These are phyloP conservation scores for Eupeodes latifasciatus DNA, from an alignment of 2,888 invertebrate genomes.

Conservation along the genomic window DNA sequence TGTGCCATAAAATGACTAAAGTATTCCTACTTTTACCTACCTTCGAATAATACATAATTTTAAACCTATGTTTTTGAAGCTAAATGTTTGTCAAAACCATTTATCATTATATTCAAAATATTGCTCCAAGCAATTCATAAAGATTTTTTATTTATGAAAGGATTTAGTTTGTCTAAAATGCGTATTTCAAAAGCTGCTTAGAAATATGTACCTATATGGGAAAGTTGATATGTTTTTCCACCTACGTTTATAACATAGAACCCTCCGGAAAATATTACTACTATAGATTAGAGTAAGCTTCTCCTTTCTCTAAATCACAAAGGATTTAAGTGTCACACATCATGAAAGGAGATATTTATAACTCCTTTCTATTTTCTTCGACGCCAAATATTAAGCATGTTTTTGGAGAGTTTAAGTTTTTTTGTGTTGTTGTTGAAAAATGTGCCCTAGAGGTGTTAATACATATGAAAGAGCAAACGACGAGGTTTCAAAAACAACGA, in stretches of 20 bases:
- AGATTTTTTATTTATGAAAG: neutral
- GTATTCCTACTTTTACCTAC: neutral
- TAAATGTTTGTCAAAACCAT: neutral
- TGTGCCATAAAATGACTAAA: neutral
- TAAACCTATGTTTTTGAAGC: neutral
- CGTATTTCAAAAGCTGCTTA: slow-evolving; percentile 2
- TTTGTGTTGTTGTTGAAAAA: neutral
- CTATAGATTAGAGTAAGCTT: neutral
- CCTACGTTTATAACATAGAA: neutral
- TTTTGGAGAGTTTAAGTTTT: neutral
- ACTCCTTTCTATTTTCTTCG: neutral
- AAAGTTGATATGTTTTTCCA: neutral
- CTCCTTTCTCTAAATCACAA: neutral
- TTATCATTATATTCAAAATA: neutral
- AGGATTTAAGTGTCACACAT: slow-evolving; percentile 7
- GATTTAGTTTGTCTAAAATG: neutral
- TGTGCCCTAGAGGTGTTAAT: neutral
- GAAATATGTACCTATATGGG: neutral
- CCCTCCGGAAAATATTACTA: neutral
- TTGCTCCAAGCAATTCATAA: neutral
- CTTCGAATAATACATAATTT: too few relatives aligned
- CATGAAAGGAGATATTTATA: neutral
- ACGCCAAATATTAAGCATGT: neutral
- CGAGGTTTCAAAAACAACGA: neutral
- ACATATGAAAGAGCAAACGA: too few relatives aligned